These are phyloP conservation scores for Epiblema foenella DNA, from an alignment of 2,888 invertebrate species.

Conservation along the genomic window DNA sequence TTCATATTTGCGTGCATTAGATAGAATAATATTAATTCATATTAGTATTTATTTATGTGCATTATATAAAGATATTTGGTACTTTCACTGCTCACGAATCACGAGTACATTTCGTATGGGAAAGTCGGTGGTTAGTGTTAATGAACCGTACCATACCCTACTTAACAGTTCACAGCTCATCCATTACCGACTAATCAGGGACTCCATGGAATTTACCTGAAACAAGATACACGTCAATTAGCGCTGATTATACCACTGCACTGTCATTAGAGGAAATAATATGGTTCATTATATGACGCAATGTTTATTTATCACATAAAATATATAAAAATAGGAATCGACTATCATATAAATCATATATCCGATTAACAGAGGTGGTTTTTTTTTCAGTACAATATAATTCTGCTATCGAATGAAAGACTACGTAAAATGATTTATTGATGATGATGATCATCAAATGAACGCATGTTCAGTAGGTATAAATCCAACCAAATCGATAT, in stretches of 20 bases:
- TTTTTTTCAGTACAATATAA: too few species aligned
- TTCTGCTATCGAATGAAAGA: too few species aligned
- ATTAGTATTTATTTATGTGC: not conserved
- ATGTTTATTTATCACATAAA: too few species aligned
- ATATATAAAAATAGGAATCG: too few species aligned
- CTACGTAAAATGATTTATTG: too few species aligned
- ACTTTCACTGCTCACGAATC: not conserved
- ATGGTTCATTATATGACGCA: too few species aligned
- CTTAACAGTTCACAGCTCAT: conserved; percentile 19
- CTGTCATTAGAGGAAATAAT: not conserved
- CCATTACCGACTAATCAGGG: conserved; percentile 25
- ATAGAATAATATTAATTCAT: not conserved
- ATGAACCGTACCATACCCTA: conserved; percentile 3
- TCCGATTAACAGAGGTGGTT: too few species aligned
- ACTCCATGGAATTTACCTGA: conserved; percentile 35
- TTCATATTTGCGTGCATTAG: too few species aligned
- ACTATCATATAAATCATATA: too few species aligned
- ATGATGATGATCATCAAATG: too few species aligned
- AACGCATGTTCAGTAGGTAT: not conserved
- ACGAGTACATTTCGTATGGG: not conserved
- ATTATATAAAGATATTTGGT: not conserved
- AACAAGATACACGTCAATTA: conserved; percentile 40
- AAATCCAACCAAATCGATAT: not conserved
- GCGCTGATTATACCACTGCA: not conserved
- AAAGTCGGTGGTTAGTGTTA: not conserved